Conservation (phyloP, 2,797 vertebrate species). For the Zalophus californianus region DNA sequence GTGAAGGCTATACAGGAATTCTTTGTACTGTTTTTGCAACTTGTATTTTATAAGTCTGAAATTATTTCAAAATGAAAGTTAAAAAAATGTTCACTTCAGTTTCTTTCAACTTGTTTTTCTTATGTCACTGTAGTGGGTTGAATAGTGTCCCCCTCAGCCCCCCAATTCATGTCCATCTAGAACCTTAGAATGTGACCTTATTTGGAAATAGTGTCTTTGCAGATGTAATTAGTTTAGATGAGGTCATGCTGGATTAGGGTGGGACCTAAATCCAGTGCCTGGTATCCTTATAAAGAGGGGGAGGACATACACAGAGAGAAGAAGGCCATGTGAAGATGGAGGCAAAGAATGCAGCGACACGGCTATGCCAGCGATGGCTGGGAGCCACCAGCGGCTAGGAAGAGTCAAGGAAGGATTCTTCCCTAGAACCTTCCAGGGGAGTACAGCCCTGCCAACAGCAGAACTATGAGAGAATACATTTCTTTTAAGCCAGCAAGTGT, state of each 20-base stretch:
- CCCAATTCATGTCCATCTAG: not conserved
- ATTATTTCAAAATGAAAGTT: constrained; percentile 35
- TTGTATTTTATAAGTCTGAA: not conserved
- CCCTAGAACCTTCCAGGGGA: not conserved
- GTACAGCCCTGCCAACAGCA: not conserved
- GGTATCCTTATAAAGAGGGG: not conserved
- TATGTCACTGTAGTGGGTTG: not conserved
- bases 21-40: not conserved
- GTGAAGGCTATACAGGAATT: not conserved
- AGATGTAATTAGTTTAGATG: not conserved
- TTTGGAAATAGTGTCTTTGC: not conserved
- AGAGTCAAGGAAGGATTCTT: not conserved
- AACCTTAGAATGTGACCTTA: not conserved
- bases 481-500: not conserved
- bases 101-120: constrained; percentile 3
- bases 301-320: not conserved
- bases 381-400: not conserved
- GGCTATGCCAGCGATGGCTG: not conserved
- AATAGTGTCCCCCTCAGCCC: not conserved
- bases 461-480: not conserved
- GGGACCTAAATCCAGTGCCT: not conserved
- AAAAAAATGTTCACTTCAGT: not conserved
- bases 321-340: not conserved
- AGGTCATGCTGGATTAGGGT: not conserved
- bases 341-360: not conserved